phyloP scores from a whole-genome alignment of 2,113 vertebrate genomes.

The Catharus fuscescens region DNA sequence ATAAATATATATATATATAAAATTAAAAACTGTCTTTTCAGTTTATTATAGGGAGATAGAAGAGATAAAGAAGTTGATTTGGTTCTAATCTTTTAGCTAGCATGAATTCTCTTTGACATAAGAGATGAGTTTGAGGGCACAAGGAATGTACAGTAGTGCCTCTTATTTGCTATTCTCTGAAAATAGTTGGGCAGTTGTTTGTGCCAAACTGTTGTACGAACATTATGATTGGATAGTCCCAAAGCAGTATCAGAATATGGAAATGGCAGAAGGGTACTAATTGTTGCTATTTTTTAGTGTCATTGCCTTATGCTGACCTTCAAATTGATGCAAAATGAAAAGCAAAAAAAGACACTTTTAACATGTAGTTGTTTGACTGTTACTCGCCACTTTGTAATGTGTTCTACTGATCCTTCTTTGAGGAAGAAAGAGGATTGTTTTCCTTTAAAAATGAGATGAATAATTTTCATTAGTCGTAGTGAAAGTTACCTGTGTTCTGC shows the following conservation, averaged over 20 bases:
- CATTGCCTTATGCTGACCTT: conserved; percentile 17
- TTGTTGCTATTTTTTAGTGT: conserved; percentile 11
- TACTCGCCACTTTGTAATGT: conserved; percentile 65
- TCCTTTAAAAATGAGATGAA: neutral
- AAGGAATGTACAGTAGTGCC: neutral
- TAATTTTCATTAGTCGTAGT: neutral
- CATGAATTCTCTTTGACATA: neutral
- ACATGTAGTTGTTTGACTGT: conserved; percentile 41
- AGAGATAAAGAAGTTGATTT: neutral
- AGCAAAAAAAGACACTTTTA: neutral
- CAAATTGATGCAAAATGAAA: conserved; percentile 39
- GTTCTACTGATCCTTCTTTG: conserved; percentile 58
- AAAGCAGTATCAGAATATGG: neutral
- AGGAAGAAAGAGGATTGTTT: neutral
- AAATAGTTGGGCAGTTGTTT: neutral
- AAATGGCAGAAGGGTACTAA: conserved; percentile 16
- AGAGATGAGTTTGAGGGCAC: neutral
- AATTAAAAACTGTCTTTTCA: neutral
- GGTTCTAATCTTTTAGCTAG: neutral
- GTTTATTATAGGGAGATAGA: neutral
- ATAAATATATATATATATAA: neutral
- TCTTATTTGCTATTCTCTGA: neutral
- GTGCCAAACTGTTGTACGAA: neutral
- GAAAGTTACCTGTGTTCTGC: neutral
- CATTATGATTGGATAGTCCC: neutral